Conservation (phyloP, 1,140 invertebrate genomes). For the Dryas iulia region DNA sequence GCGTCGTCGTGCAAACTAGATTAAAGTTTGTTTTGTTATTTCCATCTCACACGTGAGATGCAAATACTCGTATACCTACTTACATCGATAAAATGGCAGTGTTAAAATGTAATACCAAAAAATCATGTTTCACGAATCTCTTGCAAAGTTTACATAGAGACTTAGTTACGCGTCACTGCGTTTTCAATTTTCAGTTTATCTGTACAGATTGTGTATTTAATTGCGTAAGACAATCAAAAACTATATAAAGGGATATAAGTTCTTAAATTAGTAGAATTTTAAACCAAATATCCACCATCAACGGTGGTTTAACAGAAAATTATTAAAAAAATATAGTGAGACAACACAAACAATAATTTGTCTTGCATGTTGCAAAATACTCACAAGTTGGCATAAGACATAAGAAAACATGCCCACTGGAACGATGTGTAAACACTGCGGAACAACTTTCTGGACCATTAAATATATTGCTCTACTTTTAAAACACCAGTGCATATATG, state of each 20-base stretch:
- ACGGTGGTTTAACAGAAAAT: neutral
- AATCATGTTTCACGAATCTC: too few relatives aligned
- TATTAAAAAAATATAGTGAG: neutral
- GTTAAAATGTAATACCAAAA: too few relatives aligned
- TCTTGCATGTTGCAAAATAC: neutral
- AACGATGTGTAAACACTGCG: constrained; percentile 22
- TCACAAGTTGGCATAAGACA: constrained; percentile 18
- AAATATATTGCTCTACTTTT: constrained; percentile 54
- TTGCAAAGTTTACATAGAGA: too few relatives aligned
- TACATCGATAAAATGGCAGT: too few relatives aligned
- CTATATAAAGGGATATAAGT: too few relatives aligned
- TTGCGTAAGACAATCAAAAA: too few relatives aligned
- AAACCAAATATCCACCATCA: too few relatives aligned
- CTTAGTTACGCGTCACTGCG: too few relatives aligned
- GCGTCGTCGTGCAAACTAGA: neutral
- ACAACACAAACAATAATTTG: neutral
- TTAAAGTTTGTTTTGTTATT: neutral
- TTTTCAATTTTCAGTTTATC: too few relatives aligned
- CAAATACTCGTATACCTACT: neutral
- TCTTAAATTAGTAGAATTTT: too few relatives aligned
- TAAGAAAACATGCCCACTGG: constrained; percentile 15
- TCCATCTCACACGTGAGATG: neutral
- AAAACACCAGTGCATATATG: constrained; percentile 14
- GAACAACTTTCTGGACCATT: constrained; percentile 53
- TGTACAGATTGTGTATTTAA: too few relatives aligned